Percentiles rank a stretch among this genome's conserved stretches.
Conservation (phyloP, 2,888 invertebrate genomes). For the Synergus japonicus region DNA sequence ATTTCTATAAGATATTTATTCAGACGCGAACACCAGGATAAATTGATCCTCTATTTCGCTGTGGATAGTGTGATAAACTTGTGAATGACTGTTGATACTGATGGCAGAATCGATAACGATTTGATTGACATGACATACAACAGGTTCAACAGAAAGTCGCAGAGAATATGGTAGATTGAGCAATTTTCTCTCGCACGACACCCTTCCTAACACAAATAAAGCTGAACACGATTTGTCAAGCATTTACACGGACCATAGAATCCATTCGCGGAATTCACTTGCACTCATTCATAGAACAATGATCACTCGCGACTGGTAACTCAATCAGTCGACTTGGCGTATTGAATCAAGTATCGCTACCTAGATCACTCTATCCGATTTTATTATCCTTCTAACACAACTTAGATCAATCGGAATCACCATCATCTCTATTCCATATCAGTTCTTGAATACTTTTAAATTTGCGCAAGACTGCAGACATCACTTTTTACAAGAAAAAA, state of each 20-base stretch:
- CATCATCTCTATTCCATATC: too few species aligned
- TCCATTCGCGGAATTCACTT: slow-evolving; percentile 23
- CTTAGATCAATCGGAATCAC: not conserved
- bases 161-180: slow-evolving; percentile 54
- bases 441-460: too few species aligned
- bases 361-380: not conserved
- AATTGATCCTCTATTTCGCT: too few species aligned
- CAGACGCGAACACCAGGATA: not conserved
- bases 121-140: slow-evolving; percentile 13
- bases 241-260: slow-evolving; percentile 24
- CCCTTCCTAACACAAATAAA: slow-evolving; percentile 53
- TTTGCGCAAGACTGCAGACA: not conserved
- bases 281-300: slow-evolving; percentile 38
- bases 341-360: not conserved
- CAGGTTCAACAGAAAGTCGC: slow-evolving; percentile 30
- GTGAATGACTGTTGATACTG: not conserved
- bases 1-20: not conserved
- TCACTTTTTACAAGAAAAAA: not conserved
- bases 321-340: slow-evolving; percentile 19
- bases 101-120: not conserved
- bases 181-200: slow-evolving; percentile 57
- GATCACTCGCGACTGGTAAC: slow-evolving; percentile 27
- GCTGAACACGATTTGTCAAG: slow-evolving; percentile 28
- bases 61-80: not conserved
- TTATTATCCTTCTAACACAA: not conserved